Conservation (phyloP, 1,140 invertebrate species). For the Panagrolaimus sp. region DNA sequence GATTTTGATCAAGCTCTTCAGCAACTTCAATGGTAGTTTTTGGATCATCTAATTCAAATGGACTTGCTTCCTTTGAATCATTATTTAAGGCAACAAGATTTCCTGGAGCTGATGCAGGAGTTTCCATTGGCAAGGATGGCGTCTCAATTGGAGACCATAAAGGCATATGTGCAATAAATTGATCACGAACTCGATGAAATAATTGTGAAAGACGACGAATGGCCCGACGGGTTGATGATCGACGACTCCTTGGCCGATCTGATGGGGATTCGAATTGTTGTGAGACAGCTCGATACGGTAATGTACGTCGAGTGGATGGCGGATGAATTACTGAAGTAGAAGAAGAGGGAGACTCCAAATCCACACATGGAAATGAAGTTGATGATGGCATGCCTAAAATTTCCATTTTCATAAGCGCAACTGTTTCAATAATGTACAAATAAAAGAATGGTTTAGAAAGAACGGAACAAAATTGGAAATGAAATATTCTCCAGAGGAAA, state of each 20-base stretch:
- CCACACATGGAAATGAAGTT: not conserved
- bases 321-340: not conserved
- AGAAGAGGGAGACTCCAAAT: conserved; percentile 4
- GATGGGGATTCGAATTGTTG: conserved; percentile 3
- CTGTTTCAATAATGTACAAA: no score
- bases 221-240: not conserved
- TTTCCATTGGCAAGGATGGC: not conserved
- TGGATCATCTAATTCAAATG: no score
- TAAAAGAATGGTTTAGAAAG: no score
- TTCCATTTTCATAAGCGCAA: no score
- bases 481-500: no score
- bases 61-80: not conserved
- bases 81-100: not conserved
- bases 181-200: conserved; percentile 14
- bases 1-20: no score
- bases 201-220: not conserved
- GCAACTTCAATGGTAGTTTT: no score
- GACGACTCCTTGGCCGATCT: not conserved
- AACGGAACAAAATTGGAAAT: no score
- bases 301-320: not conserved
- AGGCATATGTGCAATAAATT: conserved; percentile 9
- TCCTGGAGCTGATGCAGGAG: not conserved
- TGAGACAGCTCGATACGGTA: not conserved
- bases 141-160: not conserved
- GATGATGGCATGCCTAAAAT: no score